Evolutionary conservation across 1,140 invertebrate species (phyloP).

Genomic region (Drosophila truncata): DNA sequence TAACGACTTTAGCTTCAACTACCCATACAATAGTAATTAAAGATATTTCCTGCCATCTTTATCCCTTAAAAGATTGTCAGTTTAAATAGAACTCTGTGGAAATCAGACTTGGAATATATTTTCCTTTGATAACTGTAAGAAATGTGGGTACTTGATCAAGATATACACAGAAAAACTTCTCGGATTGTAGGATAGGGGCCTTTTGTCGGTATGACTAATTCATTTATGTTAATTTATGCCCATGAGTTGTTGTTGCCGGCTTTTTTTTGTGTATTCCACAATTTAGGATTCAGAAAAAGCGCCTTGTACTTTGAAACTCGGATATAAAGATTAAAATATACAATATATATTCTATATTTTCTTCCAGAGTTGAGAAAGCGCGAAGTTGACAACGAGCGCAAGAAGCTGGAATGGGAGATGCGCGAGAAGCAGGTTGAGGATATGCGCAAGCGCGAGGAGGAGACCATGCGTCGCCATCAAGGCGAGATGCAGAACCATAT

Average conservation of each 20-base stretch:
- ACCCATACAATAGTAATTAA: too few relatives aligned
- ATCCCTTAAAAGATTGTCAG: too few relatives aligned
- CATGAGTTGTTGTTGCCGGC: too few relatives aligned
- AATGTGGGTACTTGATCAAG: neutral
- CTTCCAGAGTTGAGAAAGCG: slow-evolving; percentile 92
- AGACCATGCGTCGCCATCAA: slow-evolving; percentile 89
- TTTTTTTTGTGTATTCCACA: neutral
- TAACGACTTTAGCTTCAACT: too few relatives aligned
- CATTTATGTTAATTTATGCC: slow-evolving; percentile 2
- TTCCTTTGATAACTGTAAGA: neutral
- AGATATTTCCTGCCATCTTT: too few relatives aligned
- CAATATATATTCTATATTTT: neutral
- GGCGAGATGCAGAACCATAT: slow-evolving; percentile 91
- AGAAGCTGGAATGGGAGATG: slow-evolving; percentile 95
- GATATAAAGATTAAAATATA: neutral
- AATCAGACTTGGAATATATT: neutral
- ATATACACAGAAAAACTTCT: neutral
- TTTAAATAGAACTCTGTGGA: too few relatives aligned
- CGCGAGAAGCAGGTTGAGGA: slow-evolving; percentile 94
- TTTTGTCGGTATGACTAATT: slow-evolving; percentile 2
- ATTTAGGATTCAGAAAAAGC: neutral
- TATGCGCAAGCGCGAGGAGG: slow-evolving; percentile 91
- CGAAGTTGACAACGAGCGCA: slow-evolving; percentile 94
- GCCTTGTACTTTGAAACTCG: neutral
- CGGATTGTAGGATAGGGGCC: neutral